Evolutionary conservation across 2,888 invertebrate species (phyloP).

Genomic region (Pristionchus japonicus): DNA sequence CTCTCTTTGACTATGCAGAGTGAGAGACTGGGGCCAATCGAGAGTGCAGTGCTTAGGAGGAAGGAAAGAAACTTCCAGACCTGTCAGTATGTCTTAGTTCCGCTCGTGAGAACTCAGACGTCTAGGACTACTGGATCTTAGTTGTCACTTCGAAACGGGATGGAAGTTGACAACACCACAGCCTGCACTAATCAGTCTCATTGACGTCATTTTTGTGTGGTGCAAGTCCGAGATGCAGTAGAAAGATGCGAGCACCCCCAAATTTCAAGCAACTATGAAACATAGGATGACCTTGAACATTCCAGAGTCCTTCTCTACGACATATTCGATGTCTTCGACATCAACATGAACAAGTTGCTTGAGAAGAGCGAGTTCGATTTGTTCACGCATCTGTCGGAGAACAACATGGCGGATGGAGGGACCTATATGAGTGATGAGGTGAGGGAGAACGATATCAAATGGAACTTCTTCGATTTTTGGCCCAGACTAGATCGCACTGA

Average conservation of each 20-base stretch:
- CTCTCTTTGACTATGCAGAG: background rate
- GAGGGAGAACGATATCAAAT: background rate
- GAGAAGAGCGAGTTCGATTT: slow-evolving; percentile 43
- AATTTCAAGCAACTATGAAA: too few species aligned
- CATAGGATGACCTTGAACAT: too few species aligned
- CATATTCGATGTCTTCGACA: slow-evolving; percentile 46
- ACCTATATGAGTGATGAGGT: slow-evolving; percentile 19
- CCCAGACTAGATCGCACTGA: too few species aligned
- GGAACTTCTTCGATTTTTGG: too few species aligned
- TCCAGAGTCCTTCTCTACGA: slow-evolving; percentile 34
- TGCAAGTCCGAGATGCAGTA: too few species aligned
- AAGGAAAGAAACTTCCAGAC: background rate
- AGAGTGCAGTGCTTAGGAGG: background rate
- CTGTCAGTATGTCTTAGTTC: slow-evolving; percentile 11
- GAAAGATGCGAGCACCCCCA: too few species aligned
- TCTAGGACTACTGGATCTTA: background rate
- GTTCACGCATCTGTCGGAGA: slow-evolving; percentile 38
- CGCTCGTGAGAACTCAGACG: background rate
- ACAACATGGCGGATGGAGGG: background rate
- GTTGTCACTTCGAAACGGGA: background rate
- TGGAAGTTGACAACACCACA: background rate
- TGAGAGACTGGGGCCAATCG: background rate
- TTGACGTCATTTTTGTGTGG: too few species aligned
- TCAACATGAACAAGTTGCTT: background rate
- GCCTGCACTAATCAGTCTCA: background rate